Evolutionary conservation across 1,140 invertebrate species (phyloP).

Genomic region (Camponotus pennsylvanicus): DNA sequence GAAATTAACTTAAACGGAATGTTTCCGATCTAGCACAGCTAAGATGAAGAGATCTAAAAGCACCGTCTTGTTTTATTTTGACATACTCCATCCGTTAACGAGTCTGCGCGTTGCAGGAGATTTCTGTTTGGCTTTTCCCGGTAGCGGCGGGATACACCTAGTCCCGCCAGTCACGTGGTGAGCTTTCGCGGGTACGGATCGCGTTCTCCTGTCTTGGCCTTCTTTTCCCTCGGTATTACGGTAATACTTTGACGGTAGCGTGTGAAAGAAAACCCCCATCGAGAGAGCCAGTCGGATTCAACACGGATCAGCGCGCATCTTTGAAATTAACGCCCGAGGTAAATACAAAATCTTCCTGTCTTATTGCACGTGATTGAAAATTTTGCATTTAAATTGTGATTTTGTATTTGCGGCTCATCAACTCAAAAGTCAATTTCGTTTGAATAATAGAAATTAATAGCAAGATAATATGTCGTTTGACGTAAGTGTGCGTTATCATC

Average conservation of each 20-base stretch:
- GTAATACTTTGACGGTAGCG: not conserved
- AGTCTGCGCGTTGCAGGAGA: conserved; percentile 52
- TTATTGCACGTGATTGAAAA: not conserved
- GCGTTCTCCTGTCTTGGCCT: conserved; percentile 9
- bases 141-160: conserved; percentile 37
- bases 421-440: not conserved
- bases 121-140: conserved; percentile 61
- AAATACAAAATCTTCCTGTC: not conserved
- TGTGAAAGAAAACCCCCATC: not conserved
- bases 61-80: conserved; percentile 39
- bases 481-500: conserved; percentile 17
- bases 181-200: conserved; percentile 49
- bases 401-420: not conserved
- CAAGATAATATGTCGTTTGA: not conserved
- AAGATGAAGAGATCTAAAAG: not conserved
- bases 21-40: not conserved
- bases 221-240: not conserved
- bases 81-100: conserved; percentile 34
- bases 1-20: not conserved
- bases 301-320: not conserved
- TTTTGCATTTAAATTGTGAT: not conserved
- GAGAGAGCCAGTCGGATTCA: not conserved
- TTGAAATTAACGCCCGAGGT: conserved; percentile 25
- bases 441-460: not conserved
- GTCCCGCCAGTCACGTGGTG: conserved; percentile 62